Percentiles rank a stretch among this genome's conserved stretches.
phyloP scores from a whole-genome alignment of 2,113 vertebrate genomes.

The Heterotis niloticus region DNA sequence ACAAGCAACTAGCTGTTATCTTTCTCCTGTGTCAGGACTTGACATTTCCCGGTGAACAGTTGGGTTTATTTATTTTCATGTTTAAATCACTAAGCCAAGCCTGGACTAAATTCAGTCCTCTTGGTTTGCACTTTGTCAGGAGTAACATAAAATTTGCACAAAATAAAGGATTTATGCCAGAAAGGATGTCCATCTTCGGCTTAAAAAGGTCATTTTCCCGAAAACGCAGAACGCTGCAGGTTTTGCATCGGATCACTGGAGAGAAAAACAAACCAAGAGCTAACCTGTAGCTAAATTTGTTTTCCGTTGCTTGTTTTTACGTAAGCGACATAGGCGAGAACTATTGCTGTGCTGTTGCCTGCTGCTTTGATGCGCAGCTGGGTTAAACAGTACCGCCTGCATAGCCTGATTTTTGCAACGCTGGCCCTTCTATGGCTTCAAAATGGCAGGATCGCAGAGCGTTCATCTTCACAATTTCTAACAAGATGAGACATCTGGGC shows the following conservation, averaged over 20 bases:
- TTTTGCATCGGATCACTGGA: too few species aligned
- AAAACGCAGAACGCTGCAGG: too few species aligned
- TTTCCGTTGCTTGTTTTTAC: too few species aligned
- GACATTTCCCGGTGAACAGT: not conserved
- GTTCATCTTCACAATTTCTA: not conserved
- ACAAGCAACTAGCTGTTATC: not conserved
- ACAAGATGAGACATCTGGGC: conserved; percentile 20
- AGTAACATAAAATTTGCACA: not conserved
- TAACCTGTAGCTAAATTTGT: too few species aligned
- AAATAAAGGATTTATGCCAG: not conserved
- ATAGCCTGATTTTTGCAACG: too few species aligned
- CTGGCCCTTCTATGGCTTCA: not conserved
- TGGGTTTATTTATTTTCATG: not conserved
- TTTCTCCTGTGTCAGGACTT: not conserved
- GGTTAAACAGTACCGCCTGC: too few species aligned
- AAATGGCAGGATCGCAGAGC: not conserved
- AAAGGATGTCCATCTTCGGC: not conserved
- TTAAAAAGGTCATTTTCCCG: not conserved
- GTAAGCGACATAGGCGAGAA: too few species aligned
- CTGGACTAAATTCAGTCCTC: not conserved
- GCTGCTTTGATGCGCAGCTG: not conserved
- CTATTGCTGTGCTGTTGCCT: not conserved
- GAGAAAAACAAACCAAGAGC: too few species aligned
- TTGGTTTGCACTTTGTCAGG: not conserved
- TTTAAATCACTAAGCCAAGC: not conserved